Evolutionary conservation across 1,140 invertebrate species (phyloP).

Genomic region (Acyrthosiphon pisum): DNA sequence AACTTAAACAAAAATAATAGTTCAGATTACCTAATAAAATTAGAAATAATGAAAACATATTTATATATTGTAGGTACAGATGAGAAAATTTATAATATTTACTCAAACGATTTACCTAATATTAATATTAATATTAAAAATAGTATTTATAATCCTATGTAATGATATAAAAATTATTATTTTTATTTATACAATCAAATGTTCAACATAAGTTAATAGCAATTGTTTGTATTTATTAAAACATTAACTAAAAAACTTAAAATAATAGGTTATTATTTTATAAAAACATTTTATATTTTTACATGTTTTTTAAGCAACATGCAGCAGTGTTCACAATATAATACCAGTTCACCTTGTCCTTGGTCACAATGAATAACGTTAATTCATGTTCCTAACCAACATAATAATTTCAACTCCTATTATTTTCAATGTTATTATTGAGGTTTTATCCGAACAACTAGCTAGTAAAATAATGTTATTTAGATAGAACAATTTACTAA

Average conservation of each 20-base stretch:
- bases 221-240: neutral
- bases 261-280: neutral
- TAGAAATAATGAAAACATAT: neutral
- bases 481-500: neutral
- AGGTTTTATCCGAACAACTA: neutral
- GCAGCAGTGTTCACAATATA: neutral
- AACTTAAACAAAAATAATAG: neutral
- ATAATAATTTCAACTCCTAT: slow-evolving; percentile 22
- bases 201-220: neutral
- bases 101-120: neutral
- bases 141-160: neutral
- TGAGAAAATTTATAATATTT: neutral
- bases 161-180: neutral
- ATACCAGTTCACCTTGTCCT: slow-evolving; percentile 49
- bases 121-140: neutral
- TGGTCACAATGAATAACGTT: slow-evolving; percentile 25
- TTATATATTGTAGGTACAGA: neutral
- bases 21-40: no score
- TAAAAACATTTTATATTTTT: neutral
- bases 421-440: slow-evolving; percentile 42
- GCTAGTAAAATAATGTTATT: neutral
- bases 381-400: slow-evolving; percentile 39
- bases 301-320: slow-evolving; percentile 17
- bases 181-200: neutral
- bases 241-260: neutral